These are phyloP conservation scores for Callithrix jacchus DNA, from an alignment of 2,113 vertebrate species.

Conservation along the genomic window DNA sequence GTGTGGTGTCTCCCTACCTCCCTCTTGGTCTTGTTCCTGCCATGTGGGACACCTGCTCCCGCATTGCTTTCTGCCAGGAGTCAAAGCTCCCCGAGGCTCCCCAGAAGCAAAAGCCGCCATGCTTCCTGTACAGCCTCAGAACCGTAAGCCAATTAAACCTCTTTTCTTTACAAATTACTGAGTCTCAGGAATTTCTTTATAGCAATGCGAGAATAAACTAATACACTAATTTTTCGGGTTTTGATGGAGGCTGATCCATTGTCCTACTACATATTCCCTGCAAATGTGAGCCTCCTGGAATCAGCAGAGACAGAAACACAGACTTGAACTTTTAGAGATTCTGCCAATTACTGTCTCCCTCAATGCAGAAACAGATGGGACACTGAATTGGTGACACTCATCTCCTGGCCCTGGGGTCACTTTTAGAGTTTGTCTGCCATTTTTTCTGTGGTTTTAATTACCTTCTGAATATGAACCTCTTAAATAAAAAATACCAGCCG, in stretches of 20 bases:
- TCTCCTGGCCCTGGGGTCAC: neutral
- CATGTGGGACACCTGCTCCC: too few species aligned
- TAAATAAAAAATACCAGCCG: neutral
- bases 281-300: neutral
- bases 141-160: too few species aligned
- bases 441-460: neutral
- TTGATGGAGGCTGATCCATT: neutral
- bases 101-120: too few species aligned
- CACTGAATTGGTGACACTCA: neutral
- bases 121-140: too few species aligned
- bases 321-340: neutral
- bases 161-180: too few species aligned
- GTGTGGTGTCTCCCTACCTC: too few species aligned
- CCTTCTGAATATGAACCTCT: neutral
- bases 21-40: too few species aligned
- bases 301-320: neutral
- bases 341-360: neutral
- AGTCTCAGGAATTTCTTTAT: too few species aligned
- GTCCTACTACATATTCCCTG: neutral
- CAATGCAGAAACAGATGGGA: neutral
- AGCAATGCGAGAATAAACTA: too few species aligned
- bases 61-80: too few species aligned
- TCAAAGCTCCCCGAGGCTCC: too few species aligned
- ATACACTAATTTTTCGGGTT: neutral
- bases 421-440: neutral